Evolutionary conservation across 2,113 vertebrate genomes (phyloP).

Genomic region (Sorex fumeus): DNA sequence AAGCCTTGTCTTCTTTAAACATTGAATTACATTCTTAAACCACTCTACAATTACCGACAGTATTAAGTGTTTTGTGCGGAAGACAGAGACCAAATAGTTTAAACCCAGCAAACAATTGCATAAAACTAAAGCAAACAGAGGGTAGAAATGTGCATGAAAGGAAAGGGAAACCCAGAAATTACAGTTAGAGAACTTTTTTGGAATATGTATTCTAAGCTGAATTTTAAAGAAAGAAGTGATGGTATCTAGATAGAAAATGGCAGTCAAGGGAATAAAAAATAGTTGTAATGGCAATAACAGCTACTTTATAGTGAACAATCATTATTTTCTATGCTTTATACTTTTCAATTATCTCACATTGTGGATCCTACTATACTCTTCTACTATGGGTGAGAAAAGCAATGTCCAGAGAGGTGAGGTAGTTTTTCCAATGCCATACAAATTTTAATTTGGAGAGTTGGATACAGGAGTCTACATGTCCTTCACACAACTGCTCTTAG

Average conservation of each 20-base stretch:
- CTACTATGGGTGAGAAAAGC: conserved; percentile 5
- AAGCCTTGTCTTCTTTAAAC: conserved; percentile 62
- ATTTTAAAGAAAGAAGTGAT: not conserved
- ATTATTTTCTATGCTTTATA: not conserved
- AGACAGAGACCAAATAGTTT: conserved; percentile 7
- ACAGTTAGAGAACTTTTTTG: not conserved
- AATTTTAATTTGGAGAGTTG: not conserved
- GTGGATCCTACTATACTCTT: not conserved
- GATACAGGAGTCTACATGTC: not conserved
- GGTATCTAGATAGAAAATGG: not conserved
- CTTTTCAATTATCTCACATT: not conserved
- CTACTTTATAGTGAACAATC: not conserved
- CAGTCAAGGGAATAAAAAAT: not conserved
- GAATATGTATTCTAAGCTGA: not conserved
- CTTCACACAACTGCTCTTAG: not conserved
- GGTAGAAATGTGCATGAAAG: not conserved
- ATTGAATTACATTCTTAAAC: conserved; percentile 45
- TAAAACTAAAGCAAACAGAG: not conserved
- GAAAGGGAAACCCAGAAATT: not conserved
- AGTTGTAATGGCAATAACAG: not conserved
- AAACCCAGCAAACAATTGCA: not conserved
- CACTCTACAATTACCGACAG: conserved; percentile 32
- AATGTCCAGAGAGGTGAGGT: not conserved
- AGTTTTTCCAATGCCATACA: conserved; percentile 11
- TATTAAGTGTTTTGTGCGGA: not conserved